Evolutionary conservation across 2,888 invertebrate species (phyloP), one percentile per base, ranked within the genome.

Genomic region (Hyposoter dolosus): DNA sequence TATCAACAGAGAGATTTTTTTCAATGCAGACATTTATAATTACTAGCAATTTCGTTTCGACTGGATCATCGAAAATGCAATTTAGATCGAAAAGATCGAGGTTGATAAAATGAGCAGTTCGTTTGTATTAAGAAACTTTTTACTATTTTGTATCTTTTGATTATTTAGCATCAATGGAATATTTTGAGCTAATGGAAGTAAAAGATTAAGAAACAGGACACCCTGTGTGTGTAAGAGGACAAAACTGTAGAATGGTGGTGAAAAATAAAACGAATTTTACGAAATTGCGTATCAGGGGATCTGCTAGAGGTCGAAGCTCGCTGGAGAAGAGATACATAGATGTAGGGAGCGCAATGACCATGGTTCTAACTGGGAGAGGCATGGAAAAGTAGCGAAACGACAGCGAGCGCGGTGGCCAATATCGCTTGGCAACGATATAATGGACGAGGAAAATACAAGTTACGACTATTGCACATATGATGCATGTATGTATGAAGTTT

Each of bases 251-350:
- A 56, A 53, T 19, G 9, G 69, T 71, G 43, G 60, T 50, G 23
- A 69, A 83, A 83, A 79, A 69, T 65, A 83, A 83, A 69, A 68
- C 45, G 78, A 80, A 66, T 83, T 83, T 76, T 65, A 85, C 60
- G 53, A 83, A 83, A 83, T 85, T 76, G 79, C 76, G 47, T 71
- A 80, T 75, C 60, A 79, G 71, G 75, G 76, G 72, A 80, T 71
- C 47, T 68, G 50, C 47, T 50, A 65, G 75, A 80, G 80, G 60
- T 84, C 76, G 74, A 80, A 71, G 35, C 65, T 50, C 47, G 47
- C 53, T 65, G 50, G 63, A 69, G 32, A 50, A 79, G 47, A 75
- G 5, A 28, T 69, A 68, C 56, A 68, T 50, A n/a, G 28, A 53
- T 19, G 19, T 68, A 9, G 43, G 10, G 40, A 43, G 12, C 40